These are phyloP conservation scores for Bruchidius siliquastri DNA, from an alignment of 2,888 invertebrate genomes.

Conservation along the genomic window DNA sequence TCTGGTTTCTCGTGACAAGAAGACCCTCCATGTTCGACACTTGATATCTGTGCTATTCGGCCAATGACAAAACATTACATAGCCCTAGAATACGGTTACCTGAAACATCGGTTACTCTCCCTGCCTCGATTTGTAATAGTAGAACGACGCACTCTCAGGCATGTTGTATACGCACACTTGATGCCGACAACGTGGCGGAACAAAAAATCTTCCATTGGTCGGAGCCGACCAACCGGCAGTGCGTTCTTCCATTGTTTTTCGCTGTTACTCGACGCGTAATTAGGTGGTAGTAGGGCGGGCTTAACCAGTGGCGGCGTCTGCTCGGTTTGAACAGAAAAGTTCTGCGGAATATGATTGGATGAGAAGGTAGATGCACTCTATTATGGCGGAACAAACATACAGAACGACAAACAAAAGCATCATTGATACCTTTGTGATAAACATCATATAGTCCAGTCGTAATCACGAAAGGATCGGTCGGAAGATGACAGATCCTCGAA, in stretches of 20 bases:
- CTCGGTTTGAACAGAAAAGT: conserved; percentile 1
- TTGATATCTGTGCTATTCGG: neutral
- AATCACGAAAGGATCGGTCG: too few species aligned
- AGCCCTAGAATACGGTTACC: neutral
- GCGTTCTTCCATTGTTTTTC: conserved; percentile 41
- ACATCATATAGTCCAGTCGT: too few species aligned
- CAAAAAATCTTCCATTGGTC: conserved; percentile 37
- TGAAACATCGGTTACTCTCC: neutral
- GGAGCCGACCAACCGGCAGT: conserved; percentile 41
- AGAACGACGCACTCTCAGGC: neutral
- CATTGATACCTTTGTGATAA: too few species aligned
- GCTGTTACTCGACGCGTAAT: conserved; percentile 40
- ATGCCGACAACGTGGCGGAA: neutral
- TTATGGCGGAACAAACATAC: too few species aligned
- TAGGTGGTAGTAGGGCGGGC: conserved; percentile 43
- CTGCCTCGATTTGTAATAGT: neutral
- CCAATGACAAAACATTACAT: neutral
- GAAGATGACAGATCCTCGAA: too few species aligned
- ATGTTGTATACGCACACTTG: neutral
- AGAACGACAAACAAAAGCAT: too few species aligned
- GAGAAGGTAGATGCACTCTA: too few species aligned
- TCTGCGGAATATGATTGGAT: too few species aligned
- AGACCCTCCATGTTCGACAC: neutral
- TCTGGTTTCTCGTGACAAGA: neutral
- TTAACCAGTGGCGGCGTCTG: conserved; percentile 23